Evolutionary conservation across 2,113 vertebrate species (phyloP).

Genomic region (Ptilonorhynchus violaceus): DNA sequence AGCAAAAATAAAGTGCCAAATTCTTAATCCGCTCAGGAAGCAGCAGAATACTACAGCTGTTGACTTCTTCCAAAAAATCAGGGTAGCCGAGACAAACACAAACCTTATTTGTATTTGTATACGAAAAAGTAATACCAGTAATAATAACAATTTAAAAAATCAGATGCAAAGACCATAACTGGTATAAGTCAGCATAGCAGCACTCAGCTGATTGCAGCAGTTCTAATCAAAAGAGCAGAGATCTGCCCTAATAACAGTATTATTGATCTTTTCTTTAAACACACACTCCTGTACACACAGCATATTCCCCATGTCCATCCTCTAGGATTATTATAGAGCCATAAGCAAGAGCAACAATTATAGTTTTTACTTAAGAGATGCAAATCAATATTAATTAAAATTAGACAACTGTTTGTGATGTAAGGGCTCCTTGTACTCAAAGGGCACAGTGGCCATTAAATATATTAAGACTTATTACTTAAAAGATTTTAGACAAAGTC

Average conservation of each 20-base stretch:
- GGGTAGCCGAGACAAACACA: not conserved
- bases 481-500: slow-evolving; percentile 79
- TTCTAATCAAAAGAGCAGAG: not conserved
- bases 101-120: not conserved
- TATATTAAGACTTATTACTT: slow-evolving; percentile 85
- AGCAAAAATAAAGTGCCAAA: not conserved
- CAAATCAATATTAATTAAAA: slow-evolving; percentile 94
- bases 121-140: not conserved
- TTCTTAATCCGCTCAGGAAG: not conserved
- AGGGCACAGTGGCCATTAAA: slow-evolving; percentile 82
- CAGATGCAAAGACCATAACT: not conserved
- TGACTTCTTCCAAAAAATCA: not conserved
- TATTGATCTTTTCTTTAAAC: slow-evolving; percentile 50
- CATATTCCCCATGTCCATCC: not conserved
- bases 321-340: slow-evolving; percentile 12
- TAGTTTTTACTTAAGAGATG: slow-evolving; percentile 78
- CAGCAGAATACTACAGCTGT: not conserved
- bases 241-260: slow-evolving; percentile 1
- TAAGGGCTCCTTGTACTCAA: slow-evolving; percentile 70
- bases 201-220: not conserved
- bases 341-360: slow-evolving; percentile 63
- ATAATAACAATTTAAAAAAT: not conserved
- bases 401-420: slow-evolving; percentile 84
- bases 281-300: not conserved
- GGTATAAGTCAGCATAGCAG: not conserved